These are phyloP conservation scores for Helicoverpa assulta DNA, from an alignment of 2,888 invertebrate genomes.

Conservation along the genomic window DNA sequence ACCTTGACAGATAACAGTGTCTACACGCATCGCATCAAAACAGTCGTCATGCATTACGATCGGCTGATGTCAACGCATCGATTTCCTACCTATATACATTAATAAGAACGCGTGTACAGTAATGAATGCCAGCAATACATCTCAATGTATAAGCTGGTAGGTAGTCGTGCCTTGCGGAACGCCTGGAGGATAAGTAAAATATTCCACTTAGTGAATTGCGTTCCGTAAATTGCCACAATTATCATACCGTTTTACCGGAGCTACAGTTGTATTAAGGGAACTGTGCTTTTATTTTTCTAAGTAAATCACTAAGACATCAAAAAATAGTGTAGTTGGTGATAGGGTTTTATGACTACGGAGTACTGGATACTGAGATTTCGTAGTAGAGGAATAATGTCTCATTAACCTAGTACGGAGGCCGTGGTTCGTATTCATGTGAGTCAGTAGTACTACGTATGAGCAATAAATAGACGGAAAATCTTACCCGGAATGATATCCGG, in stretches of 20 bases:
- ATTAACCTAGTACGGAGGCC: conserved; percentile 72
- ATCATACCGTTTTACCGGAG: conserved; percentile 76
- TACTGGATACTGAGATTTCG: conserved; percentile 64
- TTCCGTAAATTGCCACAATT: conserved; percentile 80
- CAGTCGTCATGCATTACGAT: conserved; percentile 21
- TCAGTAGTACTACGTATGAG: conserved; percentile 72
- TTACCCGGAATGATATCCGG: conserved; percentile 84
- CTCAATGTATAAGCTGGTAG: conserved; percentile 80
- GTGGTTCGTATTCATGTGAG: conserved; percentile 69
- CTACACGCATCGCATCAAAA: conserved; percentile 34
- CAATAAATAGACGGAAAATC: conserved; percentile 85
- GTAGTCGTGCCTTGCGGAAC: conserved; percentile 81
- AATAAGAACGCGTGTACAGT: conserved; percentile 70
- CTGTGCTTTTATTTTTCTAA: conserved; percentile 51
- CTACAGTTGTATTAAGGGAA: conserved; percentile 50
- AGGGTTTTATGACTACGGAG: conserved; percentile 59
- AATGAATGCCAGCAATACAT: conserved; percentile 83
- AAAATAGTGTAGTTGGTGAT: conserved; percentile 48
- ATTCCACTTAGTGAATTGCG: conserved; percentile 86
- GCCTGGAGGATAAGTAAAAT: conserved; percentile 85
- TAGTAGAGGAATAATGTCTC: conserved; percentile 66
- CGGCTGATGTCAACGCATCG: conserved; percentile 55
- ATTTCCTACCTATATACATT: conserved; percentile 58
- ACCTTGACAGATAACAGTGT: conserved; percentile 69
- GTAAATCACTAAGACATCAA: conserved; percentile 54